These are phyloP conservation scores for Chymomyza fuscimana DNA, from an alignment of 2,888 invertebrate species.

Conservation along the genomic window DNA sequence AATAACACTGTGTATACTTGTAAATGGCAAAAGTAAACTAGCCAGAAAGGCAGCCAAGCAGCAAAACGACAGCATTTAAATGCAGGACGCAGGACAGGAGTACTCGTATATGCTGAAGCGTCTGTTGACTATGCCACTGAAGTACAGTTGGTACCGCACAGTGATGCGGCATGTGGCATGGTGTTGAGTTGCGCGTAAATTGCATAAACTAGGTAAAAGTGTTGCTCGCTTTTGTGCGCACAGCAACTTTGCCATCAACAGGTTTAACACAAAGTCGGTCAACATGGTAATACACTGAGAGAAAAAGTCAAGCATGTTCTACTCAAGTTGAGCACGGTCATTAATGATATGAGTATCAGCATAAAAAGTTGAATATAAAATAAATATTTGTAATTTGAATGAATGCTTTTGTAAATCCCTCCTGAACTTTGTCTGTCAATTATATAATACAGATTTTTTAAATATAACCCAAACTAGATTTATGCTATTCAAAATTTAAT, in stretches of 20 bases:
- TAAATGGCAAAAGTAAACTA: slow-evolving; percentile 1
- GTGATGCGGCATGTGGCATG: slow-evolving; percentile 34
- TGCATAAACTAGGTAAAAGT: slow-evolving; percentile 51
- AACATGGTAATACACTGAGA: neutral
- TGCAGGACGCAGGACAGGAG: slow-evolving; percentile 12
- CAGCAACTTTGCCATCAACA: slow-evolving; percentile 46
- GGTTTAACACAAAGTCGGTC: slow-evolving; percentile 29
- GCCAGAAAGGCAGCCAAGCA: neutral
- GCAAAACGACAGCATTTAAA: slow-evolving; percentile 48
- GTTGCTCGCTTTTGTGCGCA: slow-evolving; percentile 49
- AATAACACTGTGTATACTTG: neutral
- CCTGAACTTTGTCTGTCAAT: too few relatives aligned
- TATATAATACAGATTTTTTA: too few relatives aligned
- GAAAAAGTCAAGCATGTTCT: too few relatives aligned
- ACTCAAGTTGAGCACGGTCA: too few relatives aligned
- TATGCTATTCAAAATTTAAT: too few relatives aligned
- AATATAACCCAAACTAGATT: too few relatives aligned
- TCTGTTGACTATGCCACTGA: slow-evolving; percentile 7
- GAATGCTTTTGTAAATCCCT: too few relatives aligned
- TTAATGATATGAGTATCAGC: too few relatives aligned
- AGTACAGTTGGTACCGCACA: slow-evolving; percentile 17
- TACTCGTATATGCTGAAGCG: too few relatives aligned
- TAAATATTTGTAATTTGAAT: too few relatives aligned
- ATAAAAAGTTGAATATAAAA: too few relatives aligned
- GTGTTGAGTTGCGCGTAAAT: slow-evolving; percentile 47